Percentiles rank a stretch among this genome's conserved stretches.
These are phyloP conservation scores for Chrysochloris asiatica DNA, from an alignment of 2,113 vertebrate genomes.

Conservation along the genomic window DNA sequence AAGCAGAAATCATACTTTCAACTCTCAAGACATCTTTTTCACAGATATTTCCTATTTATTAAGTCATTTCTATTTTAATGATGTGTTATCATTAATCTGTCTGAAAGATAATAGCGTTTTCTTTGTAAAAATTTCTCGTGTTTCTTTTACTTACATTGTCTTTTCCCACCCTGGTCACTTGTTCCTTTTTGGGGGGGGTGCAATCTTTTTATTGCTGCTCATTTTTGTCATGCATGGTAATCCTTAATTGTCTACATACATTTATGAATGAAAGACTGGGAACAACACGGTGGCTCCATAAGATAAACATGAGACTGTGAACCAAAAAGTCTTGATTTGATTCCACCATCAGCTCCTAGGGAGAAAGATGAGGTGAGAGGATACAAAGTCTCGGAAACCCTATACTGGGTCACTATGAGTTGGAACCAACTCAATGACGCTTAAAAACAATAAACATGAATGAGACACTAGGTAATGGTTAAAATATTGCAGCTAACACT, in stretches of 20 bases:
- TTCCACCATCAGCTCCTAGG: no score
- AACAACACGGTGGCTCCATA: no score
- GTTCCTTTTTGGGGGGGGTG: neutral
- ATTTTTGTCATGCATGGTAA: neutral
- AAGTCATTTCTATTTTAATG: neutral
- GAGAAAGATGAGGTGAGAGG: no score
- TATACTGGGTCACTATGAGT: no score
- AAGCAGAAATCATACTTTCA: conserved; percentile 21
- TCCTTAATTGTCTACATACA: neutral
- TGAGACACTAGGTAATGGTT: neutral
- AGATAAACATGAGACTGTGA: no score
- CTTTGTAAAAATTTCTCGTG: neutral
- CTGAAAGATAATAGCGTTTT: neutral
- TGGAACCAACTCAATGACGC: no score
- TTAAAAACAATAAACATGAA: no score
- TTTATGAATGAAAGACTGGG: neutral
- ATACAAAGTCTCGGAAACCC: no score
- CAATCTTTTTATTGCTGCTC: neutral
- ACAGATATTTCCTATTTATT: neutral
- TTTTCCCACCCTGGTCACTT: neutral
- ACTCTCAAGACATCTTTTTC: neutral
- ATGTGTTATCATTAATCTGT: neutral
- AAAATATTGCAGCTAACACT: neutral
- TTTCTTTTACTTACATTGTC: conserved; percentile 17
- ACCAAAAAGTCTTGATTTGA: no score